Percentiles rank a stretch among this genome's conserved stretches.
Conservation (phyloP, 2,113 vertebrate species). For the Coracopsis vasa region DNA sequence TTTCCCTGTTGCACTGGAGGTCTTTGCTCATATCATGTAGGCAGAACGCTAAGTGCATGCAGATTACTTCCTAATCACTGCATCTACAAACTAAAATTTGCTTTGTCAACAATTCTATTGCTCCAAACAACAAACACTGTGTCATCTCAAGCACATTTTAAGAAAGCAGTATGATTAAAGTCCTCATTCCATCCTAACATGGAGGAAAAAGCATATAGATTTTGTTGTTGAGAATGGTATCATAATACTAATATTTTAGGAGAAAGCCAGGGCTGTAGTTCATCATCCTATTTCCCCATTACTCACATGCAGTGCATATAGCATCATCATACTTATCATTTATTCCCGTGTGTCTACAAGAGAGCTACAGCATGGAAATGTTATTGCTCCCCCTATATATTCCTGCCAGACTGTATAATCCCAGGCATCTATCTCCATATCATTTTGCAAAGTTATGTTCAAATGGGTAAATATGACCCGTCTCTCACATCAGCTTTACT, state of each 20-base stretch:
- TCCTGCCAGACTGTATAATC: neutral
- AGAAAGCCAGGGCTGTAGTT: neutral
- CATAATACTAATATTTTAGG: neutral
- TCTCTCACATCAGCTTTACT: neutral
- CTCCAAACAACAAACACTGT: neutral
- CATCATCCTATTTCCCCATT: neutral
- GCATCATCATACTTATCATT: neutral
- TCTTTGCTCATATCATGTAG: fast-evolving
- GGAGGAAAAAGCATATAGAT: neutral
- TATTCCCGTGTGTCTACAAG: neutral
- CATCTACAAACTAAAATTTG: neutral
- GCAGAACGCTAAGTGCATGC: neutral
- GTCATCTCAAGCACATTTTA: neutral
- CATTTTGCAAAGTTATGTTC: neutral
- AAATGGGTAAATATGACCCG: neutral
- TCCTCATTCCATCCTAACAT: neutral
- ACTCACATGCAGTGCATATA: neutral
- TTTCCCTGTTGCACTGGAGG: neutral
- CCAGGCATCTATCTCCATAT: neutral
- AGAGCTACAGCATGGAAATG: neutral
- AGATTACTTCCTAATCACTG: neutral
- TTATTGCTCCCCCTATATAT: neutral
- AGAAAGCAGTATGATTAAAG: neutral
- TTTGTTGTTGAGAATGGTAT: neutral
- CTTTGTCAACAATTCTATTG: neutral